phyloP scores from a whole-genome alignment of 2,113 vertebrate genomes.

The Boulengeromyrus knoepffleri region DNA sequence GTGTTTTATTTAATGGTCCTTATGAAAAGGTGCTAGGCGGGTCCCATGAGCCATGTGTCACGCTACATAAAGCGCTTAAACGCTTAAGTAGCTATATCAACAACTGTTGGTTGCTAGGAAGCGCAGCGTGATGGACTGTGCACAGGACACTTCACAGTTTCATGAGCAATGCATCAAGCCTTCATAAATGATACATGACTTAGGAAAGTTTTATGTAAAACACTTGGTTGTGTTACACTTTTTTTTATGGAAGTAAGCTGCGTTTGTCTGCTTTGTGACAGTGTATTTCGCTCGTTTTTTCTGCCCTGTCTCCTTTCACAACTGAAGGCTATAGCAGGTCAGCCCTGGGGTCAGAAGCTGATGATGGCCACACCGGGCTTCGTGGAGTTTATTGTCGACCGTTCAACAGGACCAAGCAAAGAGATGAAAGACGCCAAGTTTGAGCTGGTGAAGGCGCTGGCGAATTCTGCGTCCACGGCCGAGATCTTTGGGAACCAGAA shows the following conservation, averaged over 20 bases:
- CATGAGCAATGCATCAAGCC: not conserved
- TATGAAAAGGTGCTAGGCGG: not conserved
- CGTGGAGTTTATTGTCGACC: constrained; percentile 85
- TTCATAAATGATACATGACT: not conserved
- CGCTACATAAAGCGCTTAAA: not conserved
- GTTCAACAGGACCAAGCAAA: constrained; percentile 79
- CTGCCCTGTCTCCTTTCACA: not conserved
- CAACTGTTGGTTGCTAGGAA: not conserved
- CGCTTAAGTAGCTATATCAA: not conserved
- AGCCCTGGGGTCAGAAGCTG: constrained; percentile 83
- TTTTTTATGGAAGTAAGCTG: not conserved
- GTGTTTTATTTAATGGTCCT: not conserved
- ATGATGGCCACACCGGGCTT: constrained; percentile 87
- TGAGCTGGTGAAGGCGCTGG: constrained; percentile 80
- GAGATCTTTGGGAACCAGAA: constrained; percentile 80
- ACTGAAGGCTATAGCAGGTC: constrained; percentile 76
- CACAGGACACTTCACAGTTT: not conserved
- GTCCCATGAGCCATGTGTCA: not conserved
- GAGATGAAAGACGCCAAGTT: constrained; percentile 89
- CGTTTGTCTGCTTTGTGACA: not conserved
- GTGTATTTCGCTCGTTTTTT: not conserved
- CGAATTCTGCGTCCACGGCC: constrained; percentile 67
- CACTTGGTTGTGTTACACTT: not conserved
- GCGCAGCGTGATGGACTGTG: not conserved
- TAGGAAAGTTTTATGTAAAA: not conserved